phyloP scores from a whole-genome alignment of 2,797 vertebrate genomes.

The Microtus obscurus region DNA sequence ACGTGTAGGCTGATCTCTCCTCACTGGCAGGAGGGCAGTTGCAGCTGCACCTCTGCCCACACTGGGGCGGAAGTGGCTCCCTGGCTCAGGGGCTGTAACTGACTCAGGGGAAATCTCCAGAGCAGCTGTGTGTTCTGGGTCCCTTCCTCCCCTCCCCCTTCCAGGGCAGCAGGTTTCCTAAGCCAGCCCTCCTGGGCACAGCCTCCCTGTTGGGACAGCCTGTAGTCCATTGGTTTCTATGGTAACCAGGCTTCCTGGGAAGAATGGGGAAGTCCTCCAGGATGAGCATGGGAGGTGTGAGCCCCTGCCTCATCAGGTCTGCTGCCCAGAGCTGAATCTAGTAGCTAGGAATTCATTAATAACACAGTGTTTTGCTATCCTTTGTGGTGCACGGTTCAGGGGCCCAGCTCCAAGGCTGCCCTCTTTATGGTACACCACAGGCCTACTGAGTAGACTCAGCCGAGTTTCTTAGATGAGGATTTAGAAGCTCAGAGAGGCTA shows the following conservation, averaged over 20 bases:
- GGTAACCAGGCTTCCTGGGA: slow-evolving; percentile 73
- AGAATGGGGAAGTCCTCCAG: slow-evolving; percentile 19
- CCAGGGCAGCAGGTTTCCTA: not conserved
- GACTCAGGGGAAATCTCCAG: not conserved
- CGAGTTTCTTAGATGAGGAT: not conserved
- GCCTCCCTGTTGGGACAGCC: slow-evolving; percentile 7
- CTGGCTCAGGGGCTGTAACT: not conserved
- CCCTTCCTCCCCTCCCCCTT: not conserved
- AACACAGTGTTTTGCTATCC: not conserved
- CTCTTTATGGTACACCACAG: not conserved
- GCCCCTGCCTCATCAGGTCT: not conserved
- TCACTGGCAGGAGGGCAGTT: not conserved
- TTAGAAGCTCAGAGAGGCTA: not conserved
- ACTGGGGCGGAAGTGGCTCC: slow-evolving; percentile 27
- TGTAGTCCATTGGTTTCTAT: slow-evolving; percentile 60
- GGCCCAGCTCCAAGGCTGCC: not conserved
- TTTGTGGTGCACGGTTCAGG: not conserved
- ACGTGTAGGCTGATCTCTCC: not conserved
- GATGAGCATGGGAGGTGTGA: not conserved
- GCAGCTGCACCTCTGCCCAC: not conserved
- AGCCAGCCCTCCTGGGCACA: slow-evolving; percentile 28
- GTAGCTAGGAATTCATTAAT: accelerated
- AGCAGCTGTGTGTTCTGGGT: not conserved
- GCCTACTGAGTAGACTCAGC: not conserved
- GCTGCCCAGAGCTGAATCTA: not conserved